A percentile compares a stretch with the other conserved stretches of the same genome.
Evolutionary conservation across 2,888 invertebrate species (phyloP).

Genomic region (Tetheella fluctuosa): DNA sequence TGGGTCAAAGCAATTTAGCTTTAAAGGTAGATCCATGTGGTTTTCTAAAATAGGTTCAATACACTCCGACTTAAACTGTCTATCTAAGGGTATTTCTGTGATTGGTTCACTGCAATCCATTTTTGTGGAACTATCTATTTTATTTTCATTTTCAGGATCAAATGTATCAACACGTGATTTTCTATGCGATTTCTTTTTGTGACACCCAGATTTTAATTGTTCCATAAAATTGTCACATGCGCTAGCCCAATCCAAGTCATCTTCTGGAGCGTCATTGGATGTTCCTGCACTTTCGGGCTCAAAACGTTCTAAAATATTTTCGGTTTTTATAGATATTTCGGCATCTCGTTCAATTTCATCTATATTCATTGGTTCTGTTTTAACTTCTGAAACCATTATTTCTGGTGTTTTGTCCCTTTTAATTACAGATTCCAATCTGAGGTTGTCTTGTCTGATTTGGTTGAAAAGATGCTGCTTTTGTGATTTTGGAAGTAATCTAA

Average conservation of each 20-base stretch:
- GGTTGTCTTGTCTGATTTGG: slow-evolving; percentile 75
- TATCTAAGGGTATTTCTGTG: slow-evolving; percentile 19
- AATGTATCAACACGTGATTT: slow-evolving; percentile 68
- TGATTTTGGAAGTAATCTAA: slow-evolving; percentile 71
- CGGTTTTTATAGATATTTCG: slow-evolving; percentile 70
- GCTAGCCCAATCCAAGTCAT: slow-evolving; percentile 85
- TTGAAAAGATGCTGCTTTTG: slow-evolving; percentile 76
- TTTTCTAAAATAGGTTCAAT: slow-evolving; percentile 27
- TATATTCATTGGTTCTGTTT: slow-evolving; percentile 87
- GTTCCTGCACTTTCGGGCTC: slow-evolving; percentile 39
- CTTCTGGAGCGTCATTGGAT: slow-evolving; percentile 37
- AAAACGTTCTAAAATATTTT: slow-evolving; percentile 54
- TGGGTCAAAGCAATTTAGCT: not conserved
- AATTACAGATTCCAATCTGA: slow-evolving; percentile 82
- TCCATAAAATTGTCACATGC: slow-evolving; percentile 92
- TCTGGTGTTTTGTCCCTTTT: slow-evolving; percentile 85
- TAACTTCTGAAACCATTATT: slow-evolving; percentile 82
- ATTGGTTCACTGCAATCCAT: slow-evolving; percentile 20
- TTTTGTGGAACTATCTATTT: slow-evolving; percentile 26
- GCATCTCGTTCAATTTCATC: slow-evolving; percentile 86
- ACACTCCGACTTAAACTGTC: slow-evolving; percentile 14
- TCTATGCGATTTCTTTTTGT: slow-evolving; percentile 83
- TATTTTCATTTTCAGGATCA: slow-evolving; percentile 53
- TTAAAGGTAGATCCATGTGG: not conserved
- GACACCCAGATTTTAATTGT: slow-evolving; percentile 86